phyloP scores from a whole-genome alignment of 1,140 invertebrate genomes.

The Andrena cerasifolii region DNA sequence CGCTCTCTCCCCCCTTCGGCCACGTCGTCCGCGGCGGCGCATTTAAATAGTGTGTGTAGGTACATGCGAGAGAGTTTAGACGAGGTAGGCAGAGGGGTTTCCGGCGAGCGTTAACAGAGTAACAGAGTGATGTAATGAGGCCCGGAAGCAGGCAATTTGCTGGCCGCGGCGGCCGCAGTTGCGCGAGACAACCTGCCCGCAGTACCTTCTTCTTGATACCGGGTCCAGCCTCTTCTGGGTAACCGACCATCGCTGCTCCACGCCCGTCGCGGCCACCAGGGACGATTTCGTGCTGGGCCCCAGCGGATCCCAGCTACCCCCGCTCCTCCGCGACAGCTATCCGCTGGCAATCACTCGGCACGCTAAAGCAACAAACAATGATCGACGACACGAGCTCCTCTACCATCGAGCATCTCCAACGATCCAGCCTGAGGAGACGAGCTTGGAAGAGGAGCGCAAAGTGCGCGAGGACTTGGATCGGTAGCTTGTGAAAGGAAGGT shows the following conservation, averaged over 20 bases:
- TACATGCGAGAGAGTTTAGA: conserved; percentile 76
- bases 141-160: conserved; percentile 83
- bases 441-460: too few relatives aligned
- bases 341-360: too few relatives aligned
- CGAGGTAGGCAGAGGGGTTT: conserved; percentile 81
- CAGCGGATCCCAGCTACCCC: too few relatives aligned
- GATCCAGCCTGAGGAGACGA: too few relatives aligned
- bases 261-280: not conserved
- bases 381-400: too few relatives aligned
- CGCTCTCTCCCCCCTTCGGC: conserved; percentile 58
- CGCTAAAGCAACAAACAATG: too few relatives aligned
- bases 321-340: too few relatives aligned
- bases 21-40: conserved; percentile 65
- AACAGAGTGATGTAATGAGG: conserved; percentile 84
- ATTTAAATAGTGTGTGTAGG: conserved; percentile 73
- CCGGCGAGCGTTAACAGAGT: conserved; percentile 83
- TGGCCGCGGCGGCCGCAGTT: conserved; percentile 78
- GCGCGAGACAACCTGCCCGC: conserved; percentile 80
- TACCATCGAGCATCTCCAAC: too few relatives aligned
- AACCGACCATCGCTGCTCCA: conserved; percentile 18
- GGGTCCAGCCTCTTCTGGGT: conserved; percentile 63
- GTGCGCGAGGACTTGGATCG: too few relatives aligned
- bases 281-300: too few relatives aligned
- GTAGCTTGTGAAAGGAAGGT: too few relatives aligned
- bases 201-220: conserved; percentile 74